These are phyloP conservation scores for Microcebus murinus DNA, from an alignment of 2,113 vertebrate species.

Conservation along the genomic window DNA sequence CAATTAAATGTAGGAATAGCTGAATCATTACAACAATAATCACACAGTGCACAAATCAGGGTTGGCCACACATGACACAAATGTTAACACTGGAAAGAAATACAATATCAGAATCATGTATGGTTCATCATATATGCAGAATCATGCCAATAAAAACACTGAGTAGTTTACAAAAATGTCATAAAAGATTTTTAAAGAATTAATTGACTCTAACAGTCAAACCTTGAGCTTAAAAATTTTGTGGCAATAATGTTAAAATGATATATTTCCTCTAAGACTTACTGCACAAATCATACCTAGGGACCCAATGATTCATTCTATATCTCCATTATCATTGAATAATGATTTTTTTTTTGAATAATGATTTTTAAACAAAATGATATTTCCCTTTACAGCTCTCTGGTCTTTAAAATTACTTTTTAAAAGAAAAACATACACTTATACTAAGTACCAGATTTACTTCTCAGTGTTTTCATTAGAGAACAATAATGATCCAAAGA, in stretches of 20 bases:
- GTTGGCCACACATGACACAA: constrained; percentile 80
- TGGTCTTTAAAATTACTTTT: constrained; percentile 47
- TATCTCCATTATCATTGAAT: constrained; percentile 45
- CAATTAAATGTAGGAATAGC: constrained; percentile 79
- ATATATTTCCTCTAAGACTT: constrained; percentile 70
- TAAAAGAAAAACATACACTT: background rate
- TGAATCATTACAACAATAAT: constrained; percentile 82
- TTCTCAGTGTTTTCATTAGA: constrained; percentile 65
- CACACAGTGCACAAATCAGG: constrained; percentile 81
- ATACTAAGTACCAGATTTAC: constrained; percentile 11
- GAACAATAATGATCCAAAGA: constrained; percentile 41
- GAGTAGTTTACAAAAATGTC: constrained; percentile 83
- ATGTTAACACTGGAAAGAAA: constrained; percentile 83
- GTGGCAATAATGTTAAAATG: constrained; percentile 69
- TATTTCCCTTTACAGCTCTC: constrained; percentile 53
- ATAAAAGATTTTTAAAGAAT: constrained; percentile 82
- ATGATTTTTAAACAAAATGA: constrained; percentile 39
- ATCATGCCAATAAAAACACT: constrained; percentile 86
- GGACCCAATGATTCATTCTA: constrained; percentile 71
- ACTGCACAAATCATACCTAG: constrained; percentile 56
- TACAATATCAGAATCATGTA: constrained; percentile 68
- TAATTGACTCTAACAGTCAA: constrained; percentile 84
- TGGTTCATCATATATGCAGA: constrained; percentile 79
- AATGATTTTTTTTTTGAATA: background rate
- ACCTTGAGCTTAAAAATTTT: constrained; percentile 79